A percentile compares a stretch with the other conserved stretches of the same genome.
phyloP scores from a whole-genome alignment of 2,888 invertebrate genomes.

The Andrena bicolor region DNA sequence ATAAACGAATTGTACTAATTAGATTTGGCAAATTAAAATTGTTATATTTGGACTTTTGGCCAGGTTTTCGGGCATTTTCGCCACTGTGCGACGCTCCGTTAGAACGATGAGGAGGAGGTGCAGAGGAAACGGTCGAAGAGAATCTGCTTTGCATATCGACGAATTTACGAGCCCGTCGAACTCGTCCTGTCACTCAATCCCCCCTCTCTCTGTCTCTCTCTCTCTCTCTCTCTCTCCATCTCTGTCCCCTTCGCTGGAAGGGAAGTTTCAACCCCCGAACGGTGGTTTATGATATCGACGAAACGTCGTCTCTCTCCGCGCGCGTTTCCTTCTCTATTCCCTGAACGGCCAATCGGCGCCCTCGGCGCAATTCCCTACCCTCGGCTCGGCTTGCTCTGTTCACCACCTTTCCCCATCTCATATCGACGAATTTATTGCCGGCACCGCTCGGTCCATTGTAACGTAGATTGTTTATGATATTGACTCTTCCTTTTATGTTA shows the following conservation, averaged over 20 bases:
- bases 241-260: slow-evolving; percentile 32
- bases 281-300: slow-evolving; percentile 79
- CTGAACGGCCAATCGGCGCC: slow-evolving; percentile 60
- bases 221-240: slow-evolving; percentile 1
- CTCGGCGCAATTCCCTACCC: slow-evolving; percentile 53
- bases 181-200: slow-evolving; percentile 67
- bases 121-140: slow-evolving; percentile 59
- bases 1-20: no score
- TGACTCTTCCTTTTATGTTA: slow-evolving; percentile 83
- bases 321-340: slow-evolving; percentile 42
- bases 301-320: slow-evolving; percentile 60
- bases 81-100: slow-evolving; percentile 56
- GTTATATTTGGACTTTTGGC: no score
- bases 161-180: slow-evolving; percentile 78
- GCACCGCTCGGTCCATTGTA: slow-evolving; percentile 72
- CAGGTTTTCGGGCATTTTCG: no score
- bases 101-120: slow-evolving; percentile 58
- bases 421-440: slow-evolving; percentile 79
- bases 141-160: slow-evolving; percentile 78
- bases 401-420: slow-evolving; percentile 60
- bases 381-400: neutral
- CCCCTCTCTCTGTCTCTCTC: no score
- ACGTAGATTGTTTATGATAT: slow-evolving; percentile 82
- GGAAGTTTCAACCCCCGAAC: slow-evolving; percentile 69
- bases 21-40: no score